Percentiles rank a stretch among this genome's conserved stretches.
Conservation (phyloP, 2,113 vertebrate genomes). For the Blennius ocellaris region DNA sequence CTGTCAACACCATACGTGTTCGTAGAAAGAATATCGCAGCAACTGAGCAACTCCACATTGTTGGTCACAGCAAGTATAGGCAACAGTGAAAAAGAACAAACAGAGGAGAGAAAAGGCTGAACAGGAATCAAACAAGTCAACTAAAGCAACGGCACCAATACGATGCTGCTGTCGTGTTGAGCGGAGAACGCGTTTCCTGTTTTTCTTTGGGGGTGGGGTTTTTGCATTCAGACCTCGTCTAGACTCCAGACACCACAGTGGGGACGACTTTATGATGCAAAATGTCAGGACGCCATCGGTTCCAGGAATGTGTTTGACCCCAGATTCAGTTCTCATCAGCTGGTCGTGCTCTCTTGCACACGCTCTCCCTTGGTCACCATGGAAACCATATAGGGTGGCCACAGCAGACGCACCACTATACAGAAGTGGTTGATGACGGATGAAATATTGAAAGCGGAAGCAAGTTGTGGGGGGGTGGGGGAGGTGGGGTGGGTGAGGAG, state of each 20-base stretch:
- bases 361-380: constrained; percentile 28
- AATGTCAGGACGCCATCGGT: constrained; percentile 39
- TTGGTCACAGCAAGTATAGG: too few relatives aligned
- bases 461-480: neutral
- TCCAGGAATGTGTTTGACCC: constrained; percentile 64
- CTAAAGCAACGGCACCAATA: too few relatives aligned
- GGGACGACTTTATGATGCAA: constrained; percentile 53
- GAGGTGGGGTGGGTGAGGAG: constrained; percentile 5
- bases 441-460: constrained; percentile 68
- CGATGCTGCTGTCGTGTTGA: too few relatives aligned
- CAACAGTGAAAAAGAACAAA: too few relatives aligned
- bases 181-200: too few relatives aligned
- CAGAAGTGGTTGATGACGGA: constrained; percentile 63
- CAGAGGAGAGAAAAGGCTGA: too few relatives aligned
- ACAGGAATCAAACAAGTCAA: too few relatives aligned
- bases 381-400: constrained; percentile 54
- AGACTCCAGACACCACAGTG: constrained; percentile 62
- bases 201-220: too few relatives aligned
- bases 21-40: too few relatives aligned
- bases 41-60: too few relatives aligned
- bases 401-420: constrained; percentile 42
- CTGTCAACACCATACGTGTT: neutral
- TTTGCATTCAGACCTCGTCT: constrained; percentile 53
- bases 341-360: constrained; percentile 29
- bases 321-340: constrained; percentile 58